Percentiles rank a stretch among this genome's conserved stretches.
These are phyloP conservation scores for Brachionus plicatilis DNA, from an alignment of 1,140 invertebrate species.

Conservation along the genomic window DNA sequence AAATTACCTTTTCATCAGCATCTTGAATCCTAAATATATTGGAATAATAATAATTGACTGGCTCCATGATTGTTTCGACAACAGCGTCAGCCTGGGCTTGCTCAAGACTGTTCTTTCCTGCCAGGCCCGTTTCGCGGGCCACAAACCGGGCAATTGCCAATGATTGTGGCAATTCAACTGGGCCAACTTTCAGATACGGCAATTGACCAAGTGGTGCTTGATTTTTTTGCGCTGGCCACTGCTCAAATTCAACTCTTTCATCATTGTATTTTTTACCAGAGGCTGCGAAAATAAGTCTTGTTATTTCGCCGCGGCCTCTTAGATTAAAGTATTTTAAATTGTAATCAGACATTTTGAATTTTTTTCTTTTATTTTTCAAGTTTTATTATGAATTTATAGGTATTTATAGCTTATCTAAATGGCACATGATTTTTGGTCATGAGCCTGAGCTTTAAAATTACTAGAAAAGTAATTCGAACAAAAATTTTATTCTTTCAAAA, in stretches of 20 bases:
- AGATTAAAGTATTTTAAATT: slow-evolving; percentile 40
- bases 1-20: not conserved
- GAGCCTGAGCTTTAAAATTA: not conserved
- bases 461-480: not conserved
- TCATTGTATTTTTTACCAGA: slow-evolving; percentile 30
- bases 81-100: slow-evolving; percentile 15
- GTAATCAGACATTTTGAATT: slow-evolving; percentile 1
- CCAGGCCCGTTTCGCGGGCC: not conserved
- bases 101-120: not conserved
- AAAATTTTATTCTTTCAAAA: not conserved
- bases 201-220: slow-evolving; percentile 22
- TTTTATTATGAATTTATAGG: not conserved
- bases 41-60: not conserved
- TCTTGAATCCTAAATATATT: slow-evolving; percentile 14
- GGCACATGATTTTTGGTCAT: not conserved
- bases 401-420: not conserved
- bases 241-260: not conserved
- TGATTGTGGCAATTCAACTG: slow-evolving; percentile 2
- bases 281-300: slow-evolving; percentile 41
- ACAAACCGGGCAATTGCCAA: slow-evolving; percentile 26
- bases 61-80: slow-evolving; percentile 29
- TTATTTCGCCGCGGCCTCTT: slow-evolving; percentile 42
- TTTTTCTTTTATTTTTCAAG: not conserved
- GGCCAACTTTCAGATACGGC: not conserved
- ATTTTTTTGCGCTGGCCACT: slow-evolving; percentile 41